These are phyloP conservation scores for Synchiropus splendidus DNA, from an alignment of 2,113 vertebrate genomes.

Conservation along the genomic window DNA sequence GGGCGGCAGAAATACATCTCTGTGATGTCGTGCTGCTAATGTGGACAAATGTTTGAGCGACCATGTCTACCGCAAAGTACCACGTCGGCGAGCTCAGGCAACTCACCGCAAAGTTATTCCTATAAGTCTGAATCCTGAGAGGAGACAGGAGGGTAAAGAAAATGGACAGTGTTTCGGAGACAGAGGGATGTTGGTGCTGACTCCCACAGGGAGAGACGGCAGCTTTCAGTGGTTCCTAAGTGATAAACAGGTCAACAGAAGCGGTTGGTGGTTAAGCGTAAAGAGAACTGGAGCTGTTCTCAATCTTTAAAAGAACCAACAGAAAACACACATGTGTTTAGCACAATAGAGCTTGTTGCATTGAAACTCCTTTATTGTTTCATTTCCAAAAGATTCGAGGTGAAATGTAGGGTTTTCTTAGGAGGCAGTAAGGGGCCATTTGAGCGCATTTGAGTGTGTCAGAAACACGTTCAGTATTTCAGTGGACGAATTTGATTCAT, in stretches of 20 bases:
- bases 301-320: constrained; percentile 13
- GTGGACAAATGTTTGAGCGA: constrained; percentile 22
- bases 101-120: constrained; percentile 28
- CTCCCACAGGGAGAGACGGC: constrained; percentile 29
- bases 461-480: no score
- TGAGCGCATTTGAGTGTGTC: no score
- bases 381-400: no score
- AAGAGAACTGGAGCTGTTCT: constrained; percentile 26
- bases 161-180: background rate
- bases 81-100: constrained; percentile 12
- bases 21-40: constrained; percentile 40
- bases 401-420: no score
- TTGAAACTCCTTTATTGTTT: no score
- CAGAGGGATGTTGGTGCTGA: background rate
- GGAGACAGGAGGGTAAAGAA: constrained; percentile 1
- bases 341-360: no score
- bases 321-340: no score
- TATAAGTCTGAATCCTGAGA: constrained; percentile 30
- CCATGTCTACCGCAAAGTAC: constrained; percentile 34
- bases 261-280: constrained; percentile 30
- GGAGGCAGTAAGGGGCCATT: no score
- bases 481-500: no score
- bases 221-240: constrained; percentile 33
- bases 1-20: constrained; percentile 58
- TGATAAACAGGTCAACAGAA: constrained; percentile 55